A percentile compares a stretch with the other conserved stretches of the same genome.
Evolutionary conservation across 2,113 vertebrate species (phyloP).

Genomic region (Brevimyrus niger): DNA sequence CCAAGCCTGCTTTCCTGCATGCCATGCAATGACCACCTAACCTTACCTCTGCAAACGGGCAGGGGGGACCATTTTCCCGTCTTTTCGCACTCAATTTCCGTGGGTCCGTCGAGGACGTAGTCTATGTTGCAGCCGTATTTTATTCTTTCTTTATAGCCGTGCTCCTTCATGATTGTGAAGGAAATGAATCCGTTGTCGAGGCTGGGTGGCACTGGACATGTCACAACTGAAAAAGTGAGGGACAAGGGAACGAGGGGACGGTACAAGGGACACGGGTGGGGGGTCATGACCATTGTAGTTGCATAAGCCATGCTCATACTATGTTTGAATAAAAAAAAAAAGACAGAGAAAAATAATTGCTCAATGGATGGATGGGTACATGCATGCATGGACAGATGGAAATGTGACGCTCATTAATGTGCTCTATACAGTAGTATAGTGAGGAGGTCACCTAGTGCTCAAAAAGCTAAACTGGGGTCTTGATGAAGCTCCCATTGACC

Average conservation of each 20-base stretch:
- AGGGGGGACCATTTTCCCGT: conserved; percentile 72
- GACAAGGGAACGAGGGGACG: conserved; percentile 6
- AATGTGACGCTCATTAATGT: neutral
- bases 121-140: conserved; percentile 68
- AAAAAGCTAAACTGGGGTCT: neutral
- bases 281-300: neutral
- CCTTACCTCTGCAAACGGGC: conserved; percentile 74
- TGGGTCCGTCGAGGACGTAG: conserved; percentile 63
- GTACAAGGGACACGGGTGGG: neutral
- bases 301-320: neutral
- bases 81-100: conserved; percentile 64
- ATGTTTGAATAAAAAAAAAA: too few species aligned
- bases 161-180: conserved; percentile 56
- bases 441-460: neutral
- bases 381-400: neutral
- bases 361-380: neutral
- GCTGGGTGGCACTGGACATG: conserved; percentile 61
- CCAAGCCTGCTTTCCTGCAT: neutral
- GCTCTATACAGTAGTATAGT: neutral
- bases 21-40: neutral
- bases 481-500: neutral
- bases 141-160: conserved; percentile 71
- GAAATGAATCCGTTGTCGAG: conserved; percentile 75
- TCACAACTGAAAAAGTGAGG: conserved; percentile 59
- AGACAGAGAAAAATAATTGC: neutral